Percentiles rank a stretch among this genome's conserved stretches.
Evolutionary conservation across 2,113 vertebrate genomes (phyloP).

Genomic region (Clarias gariepinus): DNA sequence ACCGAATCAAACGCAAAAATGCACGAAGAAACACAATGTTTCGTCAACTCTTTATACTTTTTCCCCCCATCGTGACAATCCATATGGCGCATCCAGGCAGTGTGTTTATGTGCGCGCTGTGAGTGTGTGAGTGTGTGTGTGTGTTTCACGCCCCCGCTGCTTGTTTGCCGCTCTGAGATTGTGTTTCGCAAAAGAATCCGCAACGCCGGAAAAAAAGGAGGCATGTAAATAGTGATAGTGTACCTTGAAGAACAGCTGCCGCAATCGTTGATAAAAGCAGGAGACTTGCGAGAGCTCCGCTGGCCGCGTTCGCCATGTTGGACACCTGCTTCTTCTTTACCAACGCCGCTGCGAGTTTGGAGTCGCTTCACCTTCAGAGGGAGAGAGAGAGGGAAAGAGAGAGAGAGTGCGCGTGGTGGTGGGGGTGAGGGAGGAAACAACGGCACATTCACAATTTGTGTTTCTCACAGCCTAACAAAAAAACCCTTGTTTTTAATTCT

Average conservation of each 20-base stretch:
- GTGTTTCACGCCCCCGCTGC: conserved; percentile 29
- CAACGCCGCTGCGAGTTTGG: conserved; percentile 66
- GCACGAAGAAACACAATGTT: background rate
- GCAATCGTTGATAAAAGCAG: conserved; percentile 77
- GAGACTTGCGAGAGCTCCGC: conserved; percentile 78
- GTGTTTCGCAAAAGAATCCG: background rate
- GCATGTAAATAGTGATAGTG: conserved; percentile 44
- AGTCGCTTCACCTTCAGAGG: conserved; percentile 73
- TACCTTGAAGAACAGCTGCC: conserved; percentile 85
- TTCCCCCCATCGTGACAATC: background rate
- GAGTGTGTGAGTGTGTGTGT: no score
- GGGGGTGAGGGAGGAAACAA: conserved; percentile 57
- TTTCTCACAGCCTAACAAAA: background rate
- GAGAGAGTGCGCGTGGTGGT: background rate
- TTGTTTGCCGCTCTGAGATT: conserved; percentile 5
- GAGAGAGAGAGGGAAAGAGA: background rate
- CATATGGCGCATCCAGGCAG: conserved; percentile 28
- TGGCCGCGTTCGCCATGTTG: conserved; percentile 87
- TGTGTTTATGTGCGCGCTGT: background rate
- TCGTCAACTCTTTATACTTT: background rate
- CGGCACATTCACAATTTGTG: conserved; percentile 49
- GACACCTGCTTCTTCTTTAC: conserved; percentile 90
- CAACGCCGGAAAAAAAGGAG: background rate
- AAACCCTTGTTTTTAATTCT: conserved; percentile 7
- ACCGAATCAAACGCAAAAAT: background rate